A percentile compares a stretch with the other conserved stretches of the same genome.
These are phyloP conservation scores for Ceratosolen solmsi DNA, from an alignment of 1,140 invertebrate genomes.

Conservation along the genomic window DNA sequence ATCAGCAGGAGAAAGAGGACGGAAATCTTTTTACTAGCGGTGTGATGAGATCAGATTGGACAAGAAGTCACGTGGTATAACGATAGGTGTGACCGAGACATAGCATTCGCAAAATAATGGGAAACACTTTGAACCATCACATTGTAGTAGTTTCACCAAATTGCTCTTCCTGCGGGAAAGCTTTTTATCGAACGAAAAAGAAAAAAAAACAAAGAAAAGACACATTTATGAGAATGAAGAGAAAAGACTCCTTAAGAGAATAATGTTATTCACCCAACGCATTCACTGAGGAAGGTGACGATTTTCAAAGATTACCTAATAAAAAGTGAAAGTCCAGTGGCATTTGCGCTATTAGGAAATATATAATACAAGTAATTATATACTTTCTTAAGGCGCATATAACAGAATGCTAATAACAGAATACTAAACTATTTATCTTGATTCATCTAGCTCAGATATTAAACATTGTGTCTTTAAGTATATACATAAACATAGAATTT, in stretches of 20 bases:
- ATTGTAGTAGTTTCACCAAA: slow-evolving; percentile 2
- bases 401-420: no score
- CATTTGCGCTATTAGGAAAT: neutral
- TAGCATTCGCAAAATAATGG: slow-evolving; percentile 13
- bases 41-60: neutral
- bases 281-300: neutral
- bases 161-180: slow-evolving; percentile 7
- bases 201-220: neutral
- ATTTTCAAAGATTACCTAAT: neutral
- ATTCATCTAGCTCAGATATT: no score
- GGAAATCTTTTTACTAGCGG: neutral
- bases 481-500: no score
- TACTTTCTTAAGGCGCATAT: neutral
- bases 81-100: neutral
- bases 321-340: no score
- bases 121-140: slow-evolving; percentile 21
- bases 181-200: neutral
- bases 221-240: neutral
- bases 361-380: neutral
- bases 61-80: slow-evolving; percentile 7
- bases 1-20: neutral
- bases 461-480: no score
- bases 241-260: slow-evolving; percentile 4
- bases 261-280: slow-evolving; percentile 3
- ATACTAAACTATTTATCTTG: no score